Percentiles rank a stretch among this genome's conserved stretches.
Evolutionary conservation across 23 tunicate species (phyloP).

Genomic region (Halocynthia roretzi): DNA sequence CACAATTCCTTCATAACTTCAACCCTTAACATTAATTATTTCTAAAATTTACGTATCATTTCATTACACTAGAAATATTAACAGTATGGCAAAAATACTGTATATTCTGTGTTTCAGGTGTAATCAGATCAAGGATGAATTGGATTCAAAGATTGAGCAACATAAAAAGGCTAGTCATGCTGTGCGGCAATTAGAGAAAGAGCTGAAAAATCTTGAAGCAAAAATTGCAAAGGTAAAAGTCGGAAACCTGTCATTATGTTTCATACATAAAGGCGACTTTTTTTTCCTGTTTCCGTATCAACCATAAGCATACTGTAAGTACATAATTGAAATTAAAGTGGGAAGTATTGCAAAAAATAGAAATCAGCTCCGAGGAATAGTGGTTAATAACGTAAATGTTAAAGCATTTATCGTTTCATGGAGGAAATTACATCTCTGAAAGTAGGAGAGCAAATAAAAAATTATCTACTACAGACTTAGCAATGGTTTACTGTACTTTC

Average conservation of each 20-base stretch:
- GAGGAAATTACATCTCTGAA: no score
- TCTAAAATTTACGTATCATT: no score
- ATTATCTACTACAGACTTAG: no score
- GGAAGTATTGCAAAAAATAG: no score
- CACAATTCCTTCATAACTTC: no score
- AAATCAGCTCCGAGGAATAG: no score
- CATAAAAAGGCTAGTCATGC: slow-evolving; percentile 59
- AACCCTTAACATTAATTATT: no score
- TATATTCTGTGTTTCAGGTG: slow-evolving; percentile 25
- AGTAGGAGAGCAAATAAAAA: no score
- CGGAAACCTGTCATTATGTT: neutral
- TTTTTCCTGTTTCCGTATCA: neutral
- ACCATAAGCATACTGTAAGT: neutral
- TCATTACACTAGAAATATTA: no score
- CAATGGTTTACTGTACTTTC: neutral
- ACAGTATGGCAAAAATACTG: no score
- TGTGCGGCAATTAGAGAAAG: slow-evolving; percentile 42
- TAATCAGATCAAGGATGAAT: slow-evolving; percentile 59
- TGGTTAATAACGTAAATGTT: no score
- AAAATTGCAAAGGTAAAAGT: slow-evolving; percentile 54
- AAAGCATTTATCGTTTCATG: no score
- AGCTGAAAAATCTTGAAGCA: slow-evolving; percentile 37
- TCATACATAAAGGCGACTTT: neutral
- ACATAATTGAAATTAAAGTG: neutral
- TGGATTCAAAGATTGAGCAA: slow-evolving; percentile 57